Evolutionary conservation across 2,797 vertebrate genomes (phyloP).

Genomic region (Toxotes lorentzi): DNA sequence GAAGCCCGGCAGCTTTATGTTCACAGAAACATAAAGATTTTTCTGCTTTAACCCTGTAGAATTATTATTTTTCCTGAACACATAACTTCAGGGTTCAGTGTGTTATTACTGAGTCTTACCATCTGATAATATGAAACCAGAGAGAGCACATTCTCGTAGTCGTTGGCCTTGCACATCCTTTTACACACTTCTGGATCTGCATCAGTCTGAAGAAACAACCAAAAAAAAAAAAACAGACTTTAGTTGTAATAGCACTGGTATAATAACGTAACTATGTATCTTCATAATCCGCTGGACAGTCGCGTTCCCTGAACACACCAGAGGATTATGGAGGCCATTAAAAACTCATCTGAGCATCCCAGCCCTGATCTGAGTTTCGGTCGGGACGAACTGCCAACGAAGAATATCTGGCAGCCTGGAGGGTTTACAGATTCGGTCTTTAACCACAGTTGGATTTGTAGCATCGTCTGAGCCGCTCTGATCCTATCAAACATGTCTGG

Average conservation of each 20-base stretch:
- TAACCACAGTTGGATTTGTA: constrained; percentile 52
- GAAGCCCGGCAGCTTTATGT: background rate
- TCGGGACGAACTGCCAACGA: constrained; percentile 42
- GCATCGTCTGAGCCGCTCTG: constrained; percentile 59
- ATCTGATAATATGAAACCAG: constrained; percentile 98
- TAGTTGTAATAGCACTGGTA: background rate
- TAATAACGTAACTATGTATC: background rate
- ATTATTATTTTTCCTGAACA: background rate
- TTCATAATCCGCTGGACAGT: constrained; percentile 11
- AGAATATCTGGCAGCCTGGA: constrained; percentile 48
- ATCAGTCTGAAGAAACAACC: constrained; percentile 91
- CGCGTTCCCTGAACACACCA: background rate
- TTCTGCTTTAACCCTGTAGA: too few species aligned
- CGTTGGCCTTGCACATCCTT: constrained; percentile 94
- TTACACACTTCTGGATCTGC: constrained; percentile 98
- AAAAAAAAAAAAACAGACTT: constrained; percentile 1
- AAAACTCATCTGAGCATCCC: constrained; percentile 30
- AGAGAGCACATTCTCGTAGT: constrained; percentile 92
- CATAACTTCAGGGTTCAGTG: too few species aligned
- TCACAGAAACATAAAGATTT: background rate
- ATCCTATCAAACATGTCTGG: constrained; percentile 68
- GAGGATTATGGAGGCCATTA: constrained; percentile 29
- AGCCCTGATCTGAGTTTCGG: constrained; percentile 23
- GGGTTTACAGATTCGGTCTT: constrained; percentile 50
- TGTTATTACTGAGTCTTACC: constrained; percentile 83